Evolutionary conservation across 1,140 invertebrate species (phyloP).

Genomic region (Dolichoris vasculosae): DNA sequence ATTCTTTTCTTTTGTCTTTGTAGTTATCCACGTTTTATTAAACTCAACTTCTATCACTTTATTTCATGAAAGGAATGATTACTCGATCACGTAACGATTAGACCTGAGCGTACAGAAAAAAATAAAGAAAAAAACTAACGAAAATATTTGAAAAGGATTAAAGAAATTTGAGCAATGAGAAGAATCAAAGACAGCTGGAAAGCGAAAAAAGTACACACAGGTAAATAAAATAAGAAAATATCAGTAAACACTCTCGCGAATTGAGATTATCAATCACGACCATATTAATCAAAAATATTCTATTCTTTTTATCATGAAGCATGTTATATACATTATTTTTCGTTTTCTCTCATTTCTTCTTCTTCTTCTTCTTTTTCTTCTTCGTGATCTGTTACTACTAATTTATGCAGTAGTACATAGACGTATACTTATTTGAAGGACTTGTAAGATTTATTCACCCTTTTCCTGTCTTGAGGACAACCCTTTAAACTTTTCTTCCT

Average conservation of each 20-base stretch:
- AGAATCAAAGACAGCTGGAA: background rate
- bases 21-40: constrained; percentile 19
- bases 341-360: constrained; percentile 20
- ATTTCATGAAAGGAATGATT: background rate
- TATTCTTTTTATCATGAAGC: constrained; percentile 6
- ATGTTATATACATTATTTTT: background rate
- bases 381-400: background rate
- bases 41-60: constrained; percentile 1
- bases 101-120: constrained; percentile 20
- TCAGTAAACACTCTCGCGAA: constrained; percentile 54
- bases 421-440: background rate
- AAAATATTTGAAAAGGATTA: background rate
- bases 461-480: constrained; percentile 17
- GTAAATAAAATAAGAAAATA: constrained; percentile 55
- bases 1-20: background rate
- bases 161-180: background rate
- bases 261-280: constrained; percentile 67
- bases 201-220: background rate
- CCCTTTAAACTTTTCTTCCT: background rate
- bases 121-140: constrained; percentile 22
- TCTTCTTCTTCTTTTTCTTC: background rate
- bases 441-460: constrained; percentile 33
- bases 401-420: background rate
- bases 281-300: constrained; percentile 62
- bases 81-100: constrained; percentile 40